phyloP scores from a whole-genome alignment of 2,888 invertebrate species.

The Neelides folsomi region DNA sequence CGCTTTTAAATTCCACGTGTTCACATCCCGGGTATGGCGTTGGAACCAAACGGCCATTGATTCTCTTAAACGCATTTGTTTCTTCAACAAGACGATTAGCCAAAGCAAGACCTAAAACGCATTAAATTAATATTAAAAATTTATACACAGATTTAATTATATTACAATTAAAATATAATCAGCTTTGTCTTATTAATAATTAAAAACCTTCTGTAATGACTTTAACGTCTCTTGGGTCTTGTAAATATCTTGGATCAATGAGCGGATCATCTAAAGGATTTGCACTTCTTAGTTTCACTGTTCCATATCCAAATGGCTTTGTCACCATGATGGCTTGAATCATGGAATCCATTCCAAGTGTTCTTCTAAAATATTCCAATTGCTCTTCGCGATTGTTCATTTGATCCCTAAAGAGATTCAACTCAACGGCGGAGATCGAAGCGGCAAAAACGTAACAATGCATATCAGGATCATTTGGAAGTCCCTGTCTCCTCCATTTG shows the following conservation, averaged over 20 bases:
- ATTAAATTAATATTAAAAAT: not conserved
- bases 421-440: conserved; percentile 13
- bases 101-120: conserved; percentile 15
- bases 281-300: conserved; percentile 13
- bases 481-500: conserved; percentile 6
- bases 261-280: conserved; percentile 19
- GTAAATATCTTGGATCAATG: conserved; percentile 21
- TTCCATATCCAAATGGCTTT: conserved; percentile 17
- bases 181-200: too few relatives aligned
- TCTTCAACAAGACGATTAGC: conserved; percentile 21
- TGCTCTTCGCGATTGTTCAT: conserved; percentile 15
- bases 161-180: too few relatives aligned
- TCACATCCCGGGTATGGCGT: conserved; percentile 21
- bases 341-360: conserved; percentile 19
- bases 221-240: conserved; percentile 10
- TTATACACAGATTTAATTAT: too few relatives aligned
- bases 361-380: conserved; percentile 18
- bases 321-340: conserved; percentile 19
- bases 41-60: conserved; percentile 21
- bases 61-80: conserved; percentile 18
- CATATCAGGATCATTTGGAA: conserved; percentile 16
- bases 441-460: conserved; percentile 21
- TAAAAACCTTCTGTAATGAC: not conserved
- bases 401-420: conserved; percentile 17
- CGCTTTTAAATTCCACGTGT: conserved; percentile 14